Base-by-base conservation (phyloP, 2,797 vertebrate genomes). In the Gadopsis marmoratus region DNA sequence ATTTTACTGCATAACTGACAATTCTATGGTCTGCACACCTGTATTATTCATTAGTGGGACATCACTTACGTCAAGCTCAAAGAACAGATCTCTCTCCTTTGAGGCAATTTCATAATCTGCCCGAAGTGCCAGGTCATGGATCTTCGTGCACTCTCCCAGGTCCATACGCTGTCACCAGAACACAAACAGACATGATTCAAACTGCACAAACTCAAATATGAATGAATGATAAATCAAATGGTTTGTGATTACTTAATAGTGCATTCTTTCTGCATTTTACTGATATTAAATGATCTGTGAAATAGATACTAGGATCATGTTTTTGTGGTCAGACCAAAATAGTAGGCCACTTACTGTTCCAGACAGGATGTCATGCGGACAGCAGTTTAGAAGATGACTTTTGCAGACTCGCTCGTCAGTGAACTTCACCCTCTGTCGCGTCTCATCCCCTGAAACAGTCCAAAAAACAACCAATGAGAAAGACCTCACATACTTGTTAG, bases 81-180 rank as follows among this genome's bases (percentile, higher is more conserved):
- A 99, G 93, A 99, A 99, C 81, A 99, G 95, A 91, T 99, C 98
- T 92, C 96, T 96, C 81, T 99, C 97, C 95, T 99, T 99, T 89
- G 97, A 99, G 62, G 98, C 98, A 68, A 99, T 99, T 94, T 99
- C 98, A 91, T 99, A 99, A 94, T 99, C 98, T 50, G 98, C 98
- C 91, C 98, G 96, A 86, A 99, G 96, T 11, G 98, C 98, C 95
- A 99, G 93, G 93, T 99, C 98, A 61, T 99, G 98, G 92, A 98
- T 99, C 95, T 99, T 99, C 23, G 97, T 97, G 90, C 98, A 99
- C 75, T 99, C 98, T 71, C 98, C 98, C 79, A 99, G 94, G 93
- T 99, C 98, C 98, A 99, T 99, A 59, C 98, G 96, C 98, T 99
- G 69, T 33, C 43, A 68, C 71, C 66, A 92, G 51, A 74, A 81